Base-by-base conservation (phyloP, 2,888 invertebrate species). In the Sepioteuthis lessoniana region DNA sequence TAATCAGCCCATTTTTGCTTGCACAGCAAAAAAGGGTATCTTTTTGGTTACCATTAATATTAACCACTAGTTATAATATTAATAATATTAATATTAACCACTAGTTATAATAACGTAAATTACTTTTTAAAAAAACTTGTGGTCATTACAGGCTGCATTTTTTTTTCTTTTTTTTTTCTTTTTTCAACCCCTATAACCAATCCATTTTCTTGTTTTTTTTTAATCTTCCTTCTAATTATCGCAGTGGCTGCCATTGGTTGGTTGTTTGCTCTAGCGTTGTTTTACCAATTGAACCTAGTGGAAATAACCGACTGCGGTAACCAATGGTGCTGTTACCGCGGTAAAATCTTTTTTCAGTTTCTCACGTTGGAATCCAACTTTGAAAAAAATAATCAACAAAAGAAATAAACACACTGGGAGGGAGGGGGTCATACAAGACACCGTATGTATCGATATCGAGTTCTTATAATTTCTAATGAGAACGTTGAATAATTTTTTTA, bases 321-420 rank as follows among this genome's bases (percentile, higher is more conserved):
- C 76, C 76, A 76, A 76, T 76, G 76, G 76, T 76, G 76, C 13
- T 76, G 76, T 76, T 76, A 76, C 76, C 76, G 76, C 76, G 76
- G 76, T 76, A 76, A 76, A 42, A 76, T 76, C n/a, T 16, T 76
- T n/a, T n/a, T 76, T 76, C n/a, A 76, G 76, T 76, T 35, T n/a
- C 76, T 76, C 76, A 76, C 76, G 76, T 76, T 76, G 76, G 76
- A 76, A 35, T 76, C 13, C 76, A 76, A 76, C 76, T 76, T 35
- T 35, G n/a, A 16, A 76, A 76, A 25, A 35, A 76, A 76, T 35
- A 42, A 42, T 16, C n/a, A n/a, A 25, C 13, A 8, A n/a, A 31
- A 13, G n/a, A n/a, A 50, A 21, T 19, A 76, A 76, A 76, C 76
- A 31, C 10, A 31, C 31, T 13, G 76, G 8, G 31, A 5, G 10